These are phyloP conservation scores for Caenorhabditis uteleia DNA, from an alignment of 2,888 invertebrate species.

Conservation along the genomic window DNA sequence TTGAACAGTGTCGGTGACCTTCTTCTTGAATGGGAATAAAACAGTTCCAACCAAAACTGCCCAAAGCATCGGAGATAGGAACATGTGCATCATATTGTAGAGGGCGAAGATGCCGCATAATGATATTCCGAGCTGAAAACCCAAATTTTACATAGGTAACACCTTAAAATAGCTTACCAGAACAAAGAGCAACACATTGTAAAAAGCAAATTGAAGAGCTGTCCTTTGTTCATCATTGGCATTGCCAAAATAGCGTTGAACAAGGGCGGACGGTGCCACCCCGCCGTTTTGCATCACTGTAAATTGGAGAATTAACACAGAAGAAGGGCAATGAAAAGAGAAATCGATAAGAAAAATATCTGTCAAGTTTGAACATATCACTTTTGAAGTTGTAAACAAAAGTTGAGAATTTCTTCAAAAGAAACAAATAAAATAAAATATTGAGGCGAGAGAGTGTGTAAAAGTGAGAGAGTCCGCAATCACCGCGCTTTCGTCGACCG, in stretches of 20 bases:
- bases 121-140: conserved; percentile 58
- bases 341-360: too few species aligned
- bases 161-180: conserved; percentile 43
- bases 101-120: conserved; percentile 79
- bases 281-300: conserved; percentile 38
- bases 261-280: conserved; percentile 18
- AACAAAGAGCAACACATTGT: conserved; percentile 61
- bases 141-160: not conserved
- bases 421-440: too few species aligned
- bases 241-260: conserved; percentile 29
- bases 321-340: too few species aligned
- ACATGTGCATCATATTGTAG: conserved; percentile 74
- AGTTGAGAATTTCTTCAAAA: too few species aligned
- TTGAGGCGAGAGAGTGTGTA: too few species aligned
- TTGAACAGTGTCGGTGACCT: conserved; percentile 76
- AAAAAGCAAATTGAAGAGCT: conserved; percentile 64
- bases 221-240: conserved; percentile 53
- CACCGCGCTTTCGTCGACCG: too few species aligned
- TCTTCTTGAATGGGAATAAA: conserved; percentile 90
- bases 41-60: conserved; percentile 94
- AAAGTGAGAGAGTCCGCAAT: too few species aligned
- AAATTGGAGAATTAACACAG: too few species aligned
- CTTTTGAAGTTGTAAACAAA: too few species aligned
- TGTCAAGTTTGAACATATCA: too few species aligned
- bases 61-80: conserved; percentile 88